phyloP scores from a whole-genome alignment of 2,113 vertebrate genomes.

The Montifringilla adamsi region DNA sequence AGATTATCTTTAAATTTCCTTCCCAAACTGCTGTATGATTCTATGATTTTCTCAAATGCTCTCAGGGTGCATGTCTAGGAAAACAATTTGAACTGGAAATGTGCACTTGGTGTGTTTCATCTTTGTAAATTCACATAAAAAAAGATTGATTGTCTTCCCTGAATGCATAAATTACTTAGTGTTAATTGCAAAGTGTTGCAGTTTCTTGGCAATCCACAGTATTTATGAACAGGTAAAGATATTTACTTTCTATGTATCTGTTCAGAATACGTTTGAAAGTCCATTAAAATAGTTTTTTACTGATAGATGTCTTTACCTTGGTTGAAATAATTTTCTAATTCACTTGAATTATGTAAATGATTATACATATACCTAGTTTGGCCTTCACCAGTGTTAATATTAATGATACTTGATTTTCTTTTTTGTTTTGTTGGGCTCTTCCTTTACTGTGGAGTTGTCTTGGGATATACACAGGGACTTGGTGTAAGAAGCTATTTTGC shows the following conservation, averaged over 20 bases:
- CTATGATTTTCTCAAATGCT: not conserved
- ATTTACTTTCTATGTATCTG: not conserved
- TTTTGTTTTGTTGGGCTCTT: not conserved
- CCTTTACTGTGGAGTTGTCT: not conserved
- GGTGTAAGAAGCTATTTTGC: rapidly evolving
- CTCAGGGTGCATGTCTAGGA: not conserved
- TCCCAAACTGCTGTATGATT: not conserved
- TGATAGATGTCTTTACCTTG: not conserved
- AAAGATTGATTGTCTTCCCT: not conserved
- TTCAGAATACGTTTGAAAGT: not conserved
- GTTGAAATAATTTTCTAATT: not conserved
- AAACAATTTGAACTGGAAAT: not conserved
- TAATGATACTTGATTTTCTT: not conserved
- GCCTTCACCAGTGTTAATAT: not conserved
- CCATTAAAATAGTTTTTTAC: not conserved
- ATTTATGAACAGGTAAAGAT: not conserved
- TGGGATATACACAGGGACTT: not conserved
- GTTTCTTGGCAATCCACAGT: not conserved
- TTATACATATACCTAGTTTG: not conserved
- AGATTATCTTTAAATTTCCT: not conserved
- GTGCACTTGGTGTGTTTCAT: not conserved
- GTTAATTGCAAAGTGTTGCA: not conserved
- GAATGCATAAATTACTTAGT: not conserved
- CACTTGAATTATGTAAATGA: not conserved
- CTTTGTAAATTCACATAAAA: not conserved